Conservation (phyloP, 2,888 invertebrate genomes). For the Chouioia cunea region DNA sequence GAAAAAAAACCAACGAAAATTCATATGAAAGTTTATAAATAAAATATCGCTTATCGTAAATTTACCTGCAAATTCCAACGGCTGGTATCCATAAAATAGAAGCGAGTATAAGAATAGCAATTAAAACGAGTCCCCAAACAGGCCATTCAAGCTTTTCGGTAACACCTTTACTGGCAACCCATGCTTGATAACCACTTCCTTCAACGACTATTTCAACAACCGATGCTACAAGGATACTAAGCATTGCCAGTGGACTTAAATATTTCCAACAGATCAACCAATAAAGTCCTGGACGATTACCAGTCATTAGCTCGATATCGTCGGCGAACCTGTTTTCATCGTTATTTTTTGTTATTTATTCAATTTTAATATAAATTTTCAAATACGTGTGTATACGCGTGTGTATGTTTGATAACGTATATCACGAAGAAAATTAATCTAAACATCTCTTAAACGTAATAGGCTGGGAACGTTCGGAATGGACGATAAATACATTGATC, state of each 20-base stretch:
- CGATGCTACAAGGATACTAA: conserved; percentile 86
- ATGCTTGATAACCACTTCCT: conserved; percentile 88
- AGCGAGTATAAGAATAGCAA: conserved; percentile 79
- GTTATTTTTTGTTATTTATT: too few relatives aligned
- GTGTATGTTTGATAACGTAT: too few relatives aligned
- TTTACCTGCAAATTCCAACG: conserved; percentile 83
- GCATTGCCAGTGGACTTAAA: conserved; percentile 89
- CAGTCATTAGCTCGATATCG: conserved; percentile 96
- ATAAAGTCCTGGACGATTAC: conserved; percentile 86
- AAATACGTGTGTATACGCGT: too few relatives aligned
- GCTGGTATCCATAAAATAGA: conserved; percentile 91
- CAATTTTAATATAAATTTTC: too few relatives aligned
- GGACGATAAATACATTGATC: too few relatives aligned
- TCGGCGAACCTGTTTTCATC: conserved; percentile 89
- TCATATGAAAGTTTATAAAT: not conserved
- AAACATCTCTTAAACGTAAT: too few relatives aligned
- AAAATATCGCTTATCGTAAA: conserved; percentile 7
- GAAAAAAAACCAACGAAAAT: not conserved
- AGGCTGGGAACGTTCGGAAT: too few relatives aligned
- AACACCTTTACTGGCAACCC: conserved; percentile 80
- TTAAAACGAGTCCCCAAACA: conserved; percentile 83
- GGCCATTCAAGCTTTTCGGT: conserved; percentile 89
- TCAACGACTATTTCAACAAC: conserved; percentile 83
- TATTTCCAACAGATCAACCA: conserved; percentile 97
- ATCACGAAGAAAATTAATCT: too few relatives aligned